phyloP scores from a whole-genome alignment of 2,888 invertebrate genomes.

The Drosophila ezoana region DNA sequence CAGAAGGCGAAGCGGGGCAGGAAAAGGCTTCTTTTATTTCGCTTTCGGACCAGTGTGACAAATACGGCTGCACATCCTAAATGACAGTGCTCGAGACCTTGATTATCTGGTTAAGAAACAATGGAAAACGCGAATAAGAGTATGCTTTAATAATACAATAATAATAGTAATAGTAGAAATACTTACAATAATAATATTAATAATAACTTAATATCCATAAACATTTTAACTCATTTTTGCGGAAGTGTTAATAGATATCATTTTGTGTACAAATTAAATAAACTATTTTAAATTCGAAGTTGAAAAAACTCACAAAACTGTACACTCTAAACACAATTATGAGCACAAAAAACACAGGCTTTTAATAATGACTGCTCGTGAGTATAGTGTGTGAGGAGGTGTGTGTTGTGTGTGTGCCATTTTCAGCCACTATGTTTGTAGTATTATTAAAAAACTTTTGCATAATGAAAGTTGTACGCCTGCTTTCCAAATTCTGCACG shows the following conservation, averaged over 20 bases:
- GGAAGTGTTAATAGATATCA: neutral
- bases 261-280: constrained; percentile 38
- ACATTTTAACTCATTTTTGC: constrained; percentile 4
- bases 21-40: no score
- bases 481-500: constrained; percentile 62
- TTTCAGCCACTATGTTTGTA: constrained; percentile 63
- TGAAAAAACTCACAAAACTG: constrained; percentile 25
- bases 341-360: constrained; percentile 52
- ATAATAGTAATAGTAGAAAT: no score
- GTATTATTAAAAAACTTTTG: constrained; percentile 79
- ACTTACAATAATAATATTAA: neutral
- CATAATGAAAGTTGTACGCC: constrained; percentile 74
- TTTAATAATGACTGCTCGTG: constrained; percentile 51
- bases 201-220: constrained; percentile 5
- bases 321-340: constrained; percentile 48
- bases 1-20: no score
- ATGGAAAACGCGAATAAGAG: no score
- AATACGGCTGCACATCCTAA: no score
- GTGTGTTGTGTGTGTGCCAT: constrained; percentile 20
- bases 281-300: constrained; percentile 64
- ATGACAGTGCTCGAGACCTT: no score
- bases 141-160: no score
- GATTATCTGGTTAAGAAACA: no score
- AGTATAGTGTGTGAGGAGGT: constrained; percentile 17
- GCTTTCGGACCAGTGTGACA: no score